Percentiles rank a stretch among this genome's conserved stretches.
Evolutionary conservation across 2,113 vertebrate genomes (phyloP).

Genomic region (Tretioscincus oriximinensis): DNA sequence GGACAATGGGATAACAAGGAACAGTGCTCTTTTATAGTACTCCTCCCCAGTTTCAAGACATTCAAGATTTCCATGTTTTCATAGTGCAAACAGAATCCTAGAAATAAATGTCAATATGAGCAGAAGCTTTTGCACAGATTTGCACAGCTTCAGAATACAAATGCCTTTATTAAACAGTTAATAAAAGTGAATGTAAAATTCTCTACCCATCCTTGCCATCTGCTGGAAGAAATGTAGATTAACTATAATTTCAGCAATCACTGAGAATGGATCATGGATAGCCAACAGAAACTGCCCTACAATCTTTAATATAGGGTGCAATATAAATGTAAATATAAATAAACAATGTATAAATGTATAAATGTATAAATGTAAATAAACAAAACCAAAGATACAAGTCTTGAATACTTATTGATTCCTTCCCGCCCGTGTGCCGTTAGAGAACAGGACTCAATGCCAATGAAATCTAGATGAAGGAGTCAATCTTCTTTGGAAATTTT

Average conservation of each 20-base stretch:
- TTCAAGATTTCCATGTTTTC: neutral
- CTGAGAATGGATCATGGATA: neutral
- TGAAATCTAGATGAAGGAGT: too few relatives aligned
- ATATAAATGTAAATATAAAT: too few relatives aligned
- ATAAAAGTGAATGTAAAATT: neutral
- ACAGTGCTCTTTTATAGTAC: neutral
- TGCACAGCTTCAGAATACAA: neutral
- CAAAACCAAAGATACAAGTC: too few relatives aligned
- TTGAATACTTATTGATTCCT: too few relatives aligned
- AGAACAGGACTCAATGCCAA: too few relatives aligned
- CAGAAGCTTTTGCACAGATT: neutral
- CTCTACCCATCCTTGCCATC: slow-evolving; percentile 33
- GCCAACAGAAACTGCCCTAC: too few relatives aligned
- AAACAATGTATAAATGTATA: too few relatives aligned
- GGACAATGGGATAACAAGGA: neutral
- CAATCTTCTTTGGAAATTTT: too few relatives aligned
- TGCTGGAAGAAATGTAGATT: slow-evolving; percentile 23
- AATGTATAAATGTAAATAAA: too few relatives aligned
- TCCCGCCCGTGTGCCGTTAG: too few relatives aligned
- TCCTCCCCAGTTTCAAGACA: neutral
- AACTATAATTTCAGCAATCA: neutral
- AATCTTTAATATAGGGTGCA: too few relatives aligned
- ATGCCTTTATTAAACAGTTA: neutral
- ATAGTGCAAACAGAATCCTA: neutral
- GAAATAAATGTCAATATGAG: neutral